phyloP scores from a whole-genome alignment of 2,113 vertebrate species.

The Salvelinus sp. region DNA sequence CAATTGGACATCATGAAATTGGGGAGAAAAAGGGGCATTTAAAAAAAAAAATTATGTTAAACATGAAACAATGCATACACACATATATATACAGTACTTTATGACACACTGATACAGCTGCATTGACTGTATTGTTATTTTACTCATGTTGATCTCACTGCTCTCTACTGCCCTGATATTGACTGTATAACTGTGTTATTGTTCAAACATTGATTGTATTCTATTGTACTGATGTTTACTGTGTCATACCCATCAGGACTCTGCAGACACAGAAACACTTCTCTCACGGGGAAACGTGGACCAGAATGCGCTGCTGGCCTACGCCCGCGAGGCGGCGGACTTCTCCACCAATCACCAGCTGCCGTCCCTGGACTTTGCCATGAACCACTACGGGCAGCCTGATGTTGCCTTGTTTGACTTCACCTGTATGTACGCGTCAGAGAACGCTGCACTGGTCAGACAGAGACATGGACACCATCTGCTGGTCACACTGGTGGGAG shows the following conservation, averaged over 20 bases:
- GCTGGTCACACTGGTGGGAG: constrained; percentile 89
- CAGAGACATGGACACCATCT: constrained; percentile 83
- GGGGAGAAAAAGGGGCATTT: too few species aligned
- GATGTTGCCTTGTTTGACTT: constrained; percentile 99
- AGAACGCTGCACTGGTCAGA: constrained; percentile 88
- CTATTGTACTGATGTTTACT: too few species aligned
- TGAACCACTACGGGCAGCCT: constrained; percentile 94
- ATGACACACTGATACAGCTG: too few species aligned
- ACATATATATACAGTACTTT: too few species aligned
- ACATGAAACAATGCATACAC: too few species aligned
- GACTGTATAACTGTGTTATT: too few species aligned
- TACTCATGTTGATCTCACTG: too few species aligned
- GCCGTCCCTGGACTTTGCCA: constrained; percentile 88
- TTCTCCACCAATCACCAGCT: constrained; percentile 94
- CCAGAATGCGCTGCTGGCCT: constrained; percentile 88
- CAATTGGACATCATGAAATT: too few species aligned
- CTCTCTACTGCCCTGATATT: too few species aligned
- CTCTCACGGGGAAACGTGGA: constrained; percentile 90
- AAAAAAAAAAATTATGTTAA: too few species aligned
- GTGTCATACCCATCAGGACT: constrained; percentile 76
- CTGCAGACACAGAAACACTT: constrained; percentile 84
- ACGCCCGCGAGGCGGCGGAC: constrained; percentile 87
- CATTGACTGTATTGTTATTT: too few species aligned
- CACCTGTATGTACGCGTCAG: constrained; percentile 94
- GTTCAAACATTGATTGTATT: too few species aligned